Evolutionary conservation across 2,113 vertebrate species (phyloP).

Genomic region (Gymnorhina tibicen): DNA sequence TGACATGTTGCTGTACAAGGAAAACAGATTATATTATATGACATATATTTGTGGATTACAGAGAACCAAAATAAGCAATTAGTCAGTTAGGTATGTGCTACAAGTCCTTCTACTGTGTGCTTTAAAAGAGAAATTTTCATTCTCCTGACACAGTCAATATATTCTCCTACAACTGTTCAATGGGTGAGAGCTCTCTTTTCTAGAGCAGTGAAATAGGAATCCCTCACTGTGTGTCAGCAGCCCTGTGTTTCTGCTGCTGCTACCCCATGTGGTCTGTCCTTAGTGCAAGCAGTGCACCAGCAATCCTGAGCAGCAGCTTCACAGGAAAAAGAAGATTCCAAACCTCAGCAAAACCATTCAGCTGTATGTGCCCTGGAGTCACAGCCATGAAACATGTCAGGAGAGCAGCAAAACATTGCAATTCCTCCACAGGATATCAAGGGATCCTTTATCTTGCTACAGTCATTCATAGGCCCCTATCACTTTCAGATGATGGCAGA

Average conservation of each 20-base stretch:
- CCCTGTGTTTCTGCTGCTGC: not conserved
- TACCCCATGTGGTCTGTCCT: not conserved
- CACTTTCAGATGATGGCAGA: conserved; percentile 72
- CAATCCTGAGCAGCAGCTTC: not conserved
- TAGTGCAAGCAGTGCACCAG: not conserved
- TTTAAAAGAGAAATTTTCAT: conserved; percentile 2
- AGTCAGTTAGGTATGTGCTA: not conserved
- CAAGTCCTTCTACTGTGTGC: not conserved
- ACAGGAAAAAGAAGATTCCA: not conserved
- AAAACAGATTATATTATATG: not conserved
- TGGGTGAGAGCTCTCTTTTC: not conserved
- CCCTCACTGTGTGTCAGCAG: not conserved
- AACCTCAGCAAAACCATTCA: conserved; percentile 39
- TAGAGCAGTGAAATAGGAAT: not conserved
- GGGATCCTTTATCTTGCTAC: conserved; percentile 65
- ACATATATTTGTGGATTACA: not conserved
- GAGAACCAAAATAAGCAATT: conserved; percentile 33
- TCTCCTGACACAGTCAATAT: not conserved
- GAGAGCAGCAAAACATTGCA: conserved; percentile 37
- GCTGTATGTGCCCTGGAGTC: not conserved
- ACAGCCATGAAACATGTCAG: not conserved
- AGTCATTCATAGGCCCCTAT: conserved; percentile 62
- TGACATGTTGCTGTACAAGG: not conserved
- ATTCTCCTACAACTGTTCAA: not conserved
- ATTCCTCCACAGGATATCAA: conserved; percentile 23